A percentile compares a stretch with the other conserved stretches of the same genome.
Evolutionary conservation across 2,888 invertebrate species (phyloP).

Genomic region (Oligia fasciuncula): DNA sequence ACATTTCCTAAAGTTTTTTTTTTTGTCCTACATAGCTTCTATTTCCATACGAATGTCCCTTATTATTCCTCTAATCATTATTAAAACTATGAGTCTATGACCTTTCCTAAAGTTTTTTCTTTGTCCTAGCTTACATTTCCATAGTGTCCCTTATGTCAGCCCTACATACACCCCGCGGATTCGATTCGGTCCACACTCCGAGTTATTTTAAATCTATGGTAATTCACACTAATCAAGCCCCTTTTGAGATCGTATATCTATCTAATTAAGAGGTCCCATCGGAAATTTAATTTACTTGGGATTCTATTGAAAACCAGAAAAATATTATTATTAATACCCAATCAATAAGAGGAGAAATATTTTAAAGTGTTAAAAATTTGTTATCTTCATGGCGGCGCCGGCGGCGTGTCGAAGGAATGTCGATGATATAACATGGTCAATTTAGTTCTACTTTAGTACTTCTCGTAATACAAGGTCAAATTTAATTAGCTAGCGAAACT

Average conservation of each 20-base stretch:
- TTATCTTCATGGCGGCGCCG: slow-evolving; percentile 23
- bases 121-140: neutral
- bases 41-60: neutral
- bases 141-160: slow-evolving; percentile 23
- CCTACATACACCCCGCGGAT: slow-evolving; percentile 57
- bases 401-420: slow-evolving; percentile 31
- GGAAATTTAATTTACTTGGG: slow-evolving; percentile 57
- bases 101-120: too few relatives aligned
- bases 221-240: slow-evolving; percentile 63
- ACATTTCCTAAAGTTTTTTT: too few relatives aligned
- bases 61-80: neutral
- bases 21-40: neutral
- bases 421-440: slow-evolving; percentile 24
- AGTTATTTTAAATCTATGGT: slow-evolving; percentile 68
- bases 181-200: slow-evolving; percentile 62
- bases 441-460: slow-evolving; percentile 27
- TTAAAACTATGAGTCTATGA: neutral
- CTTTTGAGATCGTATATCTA: slow-evolving; percentile 60
- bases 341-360: slow-evolving; percentile 55
- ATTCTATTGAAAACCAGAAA: slow-evolving; percentile 60
- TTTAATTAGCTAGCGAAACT: neutral
- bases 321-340: slow-evolving; percentile 51
- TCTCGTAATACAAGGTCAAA: slow-evolving; percentile 1
- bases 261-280: slow-evolving; percentile 63
- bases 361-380: slow-evolving; percentile 56